Conservation (phyloP, 2,113 vertebrate species). For the Parotia lawesii region DNA sequence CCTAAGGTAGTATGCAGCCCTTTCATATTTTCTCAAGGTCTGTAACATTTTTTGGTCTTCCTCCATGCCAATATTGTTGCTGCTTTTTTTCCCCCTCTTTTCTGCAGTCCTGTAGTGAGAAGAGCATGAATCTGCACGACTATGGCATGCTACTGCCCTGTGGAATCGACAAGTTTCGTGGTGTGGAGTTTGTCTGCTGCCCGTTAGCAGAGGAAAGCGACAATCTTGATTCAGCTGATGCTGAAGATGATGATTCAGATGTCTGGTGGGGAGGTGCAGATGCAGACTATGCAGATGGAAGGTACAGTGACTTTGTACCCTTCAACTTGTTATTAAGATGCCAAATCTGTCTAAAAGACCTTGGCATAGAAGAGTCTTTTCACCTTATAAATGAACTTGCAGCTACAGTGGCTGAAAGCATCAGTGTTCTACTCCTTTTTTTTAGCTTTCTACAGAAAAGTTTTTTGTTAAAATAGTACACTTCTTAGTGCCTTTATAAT, state of each 20-base stretch:
- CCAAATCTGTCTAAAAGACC: background rate
- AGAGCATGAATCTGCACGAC: slow-evolving; percentile 92
- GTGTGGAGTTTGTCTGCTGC: slow-evolving; percentile 97
- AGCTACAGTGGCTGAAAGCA: background rate
- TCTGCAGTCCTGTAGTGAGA: slow-evolving; percentile 90
- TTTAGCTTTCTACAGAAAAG: background rate
- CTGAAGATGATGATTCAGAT: slow-evolving; percentile 91
- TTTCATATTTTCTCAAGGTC: background rate
- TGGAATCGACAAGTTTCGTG: slow-evolving; percentile 93
- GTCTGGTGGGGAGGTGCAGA: slow-evolving; percentile 98
- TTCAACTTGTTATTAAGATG: background rate
- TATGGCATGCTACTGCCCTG: slow-evolving; percentile 97
- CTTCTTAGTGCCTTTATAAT: background rate
- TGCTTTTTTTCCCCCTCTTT: background rate
- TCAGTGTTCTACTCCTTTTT: background rate
- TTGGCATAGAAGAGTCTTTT: background rate
- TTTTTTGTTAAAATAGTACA: background rate
- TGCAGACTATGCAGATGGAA: slow-evolving; percentile 90
- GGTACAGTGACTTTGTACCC: slow-evolving; percentile 67
- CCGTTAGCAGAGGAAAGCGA: slow-evolving; percentile 81
- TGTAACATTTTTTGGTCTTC: background rate
- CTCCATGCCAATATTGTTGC: background rate
- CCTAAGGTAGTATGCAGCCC: background rate
- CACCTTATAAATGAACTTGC: background rate
- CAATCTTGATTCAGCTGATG: slow-evolving; percentile 82